Percentiles rank a stretch among this genome's conserved stretches.
These are phyloP conservation scores for Halocynthia roretzi DNA, from an alignment of 23 tunicate species.

Conservation along the genomic window DNA sequence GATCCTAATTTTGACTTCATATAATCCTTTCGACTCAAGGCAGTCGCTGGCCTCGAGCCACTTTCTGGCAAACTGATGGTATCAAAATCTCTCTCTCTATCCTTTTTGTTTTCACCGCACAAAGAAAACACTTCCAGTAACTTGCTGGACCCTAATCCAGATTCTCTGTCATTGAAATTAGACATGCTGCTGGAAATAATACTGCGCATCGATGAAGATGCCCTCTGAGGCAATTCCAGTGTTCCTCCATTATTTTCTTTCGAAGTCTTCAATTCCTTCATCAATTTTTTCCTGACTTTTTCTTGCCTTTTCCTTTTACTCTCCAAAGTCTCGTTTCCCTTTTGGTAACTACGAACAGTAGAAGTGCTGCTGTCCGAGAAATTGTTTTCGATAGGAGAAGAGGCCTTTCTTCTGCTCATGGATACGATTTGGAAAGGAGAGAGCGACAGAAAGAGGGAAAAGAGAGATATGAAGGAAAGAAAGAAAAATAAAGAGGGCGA, in stretches of 20 bases:
- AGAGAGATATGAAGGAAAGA: constrained; percentile 14
- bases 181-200: too few relatives aligned
- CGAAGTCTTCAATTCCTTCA: constrained; percentile 14
- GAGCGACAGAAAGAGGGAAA: constrained; percentile 4
- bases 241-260: background rate
- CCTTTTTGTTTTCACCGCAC: too few relatives aligned
- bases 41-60: background rate
- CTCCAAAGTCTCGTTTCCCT: constrained; percentile 2
- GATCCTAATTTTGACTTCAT: too few relatives aligned
- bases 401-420: constrained; percentile 9
- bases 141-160: too few relatives aligned
- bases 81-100: background rate
- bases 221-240: too few relatives aligned
- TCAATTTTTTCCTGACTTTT: constrained; percentile 16
- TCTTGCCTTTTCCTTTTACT: constrained; percentile 7
- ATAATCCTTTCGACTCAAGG: too few relatives aligned
- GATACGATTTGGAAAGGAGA: background rate
- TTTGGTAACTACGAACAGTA: constrained; percentile 23
- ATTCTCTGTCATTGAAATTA: too few relatives aligned
- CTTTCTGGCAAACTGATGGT: background rate
- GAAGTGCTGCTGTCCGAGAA: constrained; percentile 43
- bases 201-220: too few relatives aligned
- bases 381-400: constrained; percentile 34
- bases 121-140: too few relatives aligned
- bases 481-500: constrained; percentile 29